Conservation (phyloP, 2,113 vertebrate genomes). For the Callithrix jacchus region DNA sequence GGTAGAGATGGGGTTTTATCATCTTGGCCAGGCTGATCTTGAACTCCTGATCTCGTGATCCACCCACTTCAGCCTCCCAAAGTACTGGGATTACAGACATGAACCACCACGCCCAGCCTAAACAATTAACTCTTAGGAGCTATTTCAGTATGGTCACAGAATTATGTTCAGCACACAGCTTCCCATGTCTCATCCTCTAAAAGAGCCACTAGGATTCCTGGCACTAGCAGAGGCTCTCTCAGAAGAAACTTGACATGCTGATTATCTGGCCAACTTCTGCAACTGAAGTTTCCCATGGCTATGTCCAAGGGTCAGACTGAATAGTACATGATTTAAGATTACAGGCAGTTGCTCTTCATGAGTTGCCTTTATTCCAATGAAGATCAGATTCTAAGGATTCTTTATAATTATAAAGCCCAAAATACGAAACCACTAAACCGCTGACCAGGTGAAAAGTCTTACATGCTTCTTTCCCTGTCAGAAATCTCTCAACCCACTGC, state of each 20-base stretch:
- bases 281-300: conserved; percentile 23
- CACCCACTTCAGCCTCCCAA: too few relatives aligned
- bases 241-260: conserved; percentile 2
- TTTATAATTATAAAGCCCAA: conserved; percentile 57
- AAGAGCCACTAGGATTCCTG: not conserved
- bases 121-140: not conserved
- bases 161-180: not conserved
- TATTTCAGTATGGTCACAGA: not conserved
- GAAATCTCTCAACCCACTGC: conserved; percentile 7
- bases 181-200: not conserved
- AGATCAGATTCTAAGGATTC: conserved; percentile 41
- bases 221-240: not conserved
- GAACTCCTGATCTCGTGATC: too few relatives aligned
- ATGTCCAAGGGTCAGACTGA: not conserved
- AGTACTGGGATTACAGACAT: too few relatives aligned
- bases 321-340: conserved; percentile 18
- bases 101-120: too few relatives aligned
- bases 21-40: too few relatives aligned
- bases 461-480: conserved; percentile 29
- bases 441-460: conserved; percentile 55
- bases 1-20: too few relatives aligned
- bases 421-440: conserved; percentile 58
- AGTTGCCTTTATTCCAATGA: conserved; percentile 40
- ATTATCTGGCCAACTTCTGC: not conserved
- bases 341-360: not conserved